These are phyloP conservation scores for Apamea anceps DNA, from an alignment of 2,888 invertebrate genomes.

Conservation along the genomic window DNA sequence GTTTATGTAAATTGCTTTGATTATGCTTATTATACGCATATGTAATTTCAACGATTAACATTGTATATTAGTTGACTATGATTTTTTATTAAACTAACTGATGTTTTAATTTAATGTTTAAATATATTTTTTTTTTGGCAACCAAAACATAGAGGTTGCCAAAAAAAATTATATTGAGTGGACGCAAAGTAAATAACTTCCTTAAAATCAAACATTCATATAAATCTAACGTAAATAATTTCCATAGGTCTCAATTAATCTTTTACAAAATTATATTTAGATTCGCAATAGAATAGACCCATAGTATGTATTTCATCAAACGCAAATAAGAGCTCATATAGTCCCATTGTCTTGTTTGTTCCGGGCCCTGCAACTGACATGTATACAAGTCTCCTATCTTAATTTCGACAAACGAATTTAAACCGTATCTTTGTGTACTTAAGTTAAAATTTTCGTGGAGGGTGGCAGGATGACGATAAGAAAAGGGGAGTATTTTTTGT, in stretches of 20 bases:
- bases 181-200: neutral
- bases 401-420: constrained; percentile 37
- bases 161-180: neutral
- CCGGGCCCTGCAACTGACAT: constrained; percentile 68
- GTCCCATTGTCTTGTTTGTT: constrained; percentile 70
- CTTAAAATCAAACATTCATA: neutral
- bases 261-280: constrained; percentile 39
- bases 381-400: constrained; percentile 61
- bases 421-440: constrained; percentile 34
- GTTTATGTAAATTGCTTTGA: constrained; percentile 17
- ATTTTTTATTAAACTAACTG: neutral
- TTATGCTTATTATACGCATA: constrained; percentile 12
- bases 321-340: constrained; percentile 69
- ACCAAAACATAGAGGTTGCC: no score
- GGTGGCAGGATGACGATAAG: constrained; percentile 45
- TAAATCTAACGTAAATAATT: neutral
- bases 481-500: constrained; percentile 66
- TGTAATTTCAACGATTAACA: neutral
- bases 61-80: neutral
- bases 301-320: constrained; percentile 67
- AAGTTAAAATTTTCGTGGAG: constrained; percentile 35
- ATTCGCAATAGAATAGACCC: constrained; percentile 40
- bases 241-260: constrained; percentile 3
- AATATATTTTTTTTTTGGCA: no score
- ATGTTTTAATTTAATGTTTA: neutral